Evolutionary conservation across 2,888 invertebrate species (phyloP), one percentile per base, ranked within the genome.

Genomic region (Callinectes sapidus): DNA sequence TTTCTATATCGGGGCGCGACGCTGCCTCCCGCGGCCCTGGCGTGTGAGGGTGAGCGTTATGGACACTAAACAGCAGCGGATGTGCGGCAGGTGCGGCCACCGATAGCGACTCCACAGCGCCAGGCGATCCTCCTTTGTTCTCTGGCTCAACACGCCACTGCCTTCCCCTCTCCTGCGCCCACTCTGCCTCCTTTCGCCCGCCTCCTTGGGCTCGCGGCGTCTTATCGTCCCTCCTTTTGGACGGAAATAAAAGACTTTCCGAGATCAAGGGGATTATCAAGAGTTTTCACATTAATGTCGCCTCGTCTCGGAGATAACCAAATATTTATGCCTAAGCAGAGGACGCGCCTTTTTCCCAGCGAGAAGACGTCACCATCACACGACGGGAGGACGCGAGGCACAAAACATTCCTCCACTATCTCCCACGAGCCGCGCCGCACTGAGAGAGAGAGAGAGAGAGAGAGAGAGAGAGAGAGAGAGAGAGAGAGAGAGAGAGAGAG

Each of bases 1-100:
- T 14, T n/a, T 16, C 77, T 42, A 91, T 91, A 81, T 88, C 18
- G 88, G 88, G 87, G 71, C 32, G 71, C 85, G 87, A 71, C 88
- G 28, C 91, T 66, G n/a, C 66, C 71, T 61, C 42, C 81, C 28
- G 35, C 39, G 35, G 77, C 87, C 87, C 42, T 54, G 91, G 71
- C 32, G 39, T 55, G 66, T 39, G 91, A 54, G 35, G 86, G 61
- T 32, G 87, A 61, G 85, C 90, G 39, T 91, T 91, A 91, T 87
- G 91, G 91, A 91, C 66, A 91, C 91, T 91, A 86, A 55, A 55
- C 61, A 66, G 39, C 91, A 35, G 61, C 87, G 61, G 81, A 87
- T 86, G 39, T 39, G 91, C 61, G 35, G 87, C 91, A 87, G 87
- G 91, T 91, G 91, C 55, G 85, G 39, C 32, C 66, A 18, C 54